Evolutionary conservation across 1,140 invertebrate species (phyloP).

Genomic region (Drosophila repleta): DNA sequence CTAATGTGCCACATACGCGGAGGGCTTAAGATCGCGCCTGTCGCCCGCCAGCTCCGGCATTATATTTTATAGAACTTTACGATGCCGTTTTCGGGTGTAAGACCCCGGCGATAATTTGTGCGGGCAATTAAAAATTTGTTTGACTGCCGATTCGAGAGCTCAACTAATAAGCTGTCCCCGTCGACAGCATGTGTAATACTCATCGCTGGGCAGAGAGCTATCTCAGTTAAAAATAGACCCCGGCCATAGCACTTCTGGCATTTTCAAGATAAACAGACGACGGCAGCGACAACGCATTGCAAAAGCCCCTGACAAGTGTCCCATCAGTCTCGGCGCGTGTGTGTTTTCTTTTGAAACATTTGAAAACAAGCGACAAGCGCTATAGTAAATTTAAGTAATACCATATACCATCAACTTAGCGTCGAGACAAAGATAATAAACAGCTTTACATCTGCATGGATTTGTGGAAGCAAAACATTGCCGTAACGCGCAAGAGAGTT

Average conservation of each 20-base stretch:
- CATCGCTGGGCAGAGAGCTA: constrained; percentile 17
- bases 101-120: constrained; percentile 49
- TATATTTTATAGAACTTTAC: constrained; percentile 61
- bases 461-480: constrained; percentile 28
- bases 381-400: constrained; percentile 38
- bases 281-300: constrained; percentile 31
- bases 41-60: constrained; percentile 42
- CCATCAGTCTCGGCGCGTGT: constrained; percentile 15
- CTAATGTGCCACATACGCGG: constrained; percentile 60
- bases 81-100: constrained; percentile 14
- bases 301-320: constrained; percentile 46
- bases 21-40: constrained; percentile 57
- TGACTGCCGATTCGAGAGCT: constrained; percentile 27
- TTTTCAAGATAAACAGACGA: constrained; percentile 52
- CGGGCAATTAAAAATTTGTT: constrained; percentile 70
- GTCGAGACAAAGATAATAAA: constrained; percentile 36
- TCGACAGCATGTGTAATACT: constrained; percentile 24
- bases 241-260: constrained; percentile 5
- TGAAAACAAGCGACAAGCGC: constrained; percentile 15
- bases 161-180: constrained; percentile 21
- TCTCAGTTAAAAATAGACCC: constrained; percentile 35
- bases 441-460: constrained; percentile 42
- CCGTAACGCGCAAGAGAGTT: constrained; percentile 37
- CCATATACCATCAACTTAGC: constrained; percentile 26
- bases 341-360: constrained; percentile 29